phyloP scores from a whole-genome alignment of 2,888 invertebrate species.

The Ellobium chinense region DNA sequence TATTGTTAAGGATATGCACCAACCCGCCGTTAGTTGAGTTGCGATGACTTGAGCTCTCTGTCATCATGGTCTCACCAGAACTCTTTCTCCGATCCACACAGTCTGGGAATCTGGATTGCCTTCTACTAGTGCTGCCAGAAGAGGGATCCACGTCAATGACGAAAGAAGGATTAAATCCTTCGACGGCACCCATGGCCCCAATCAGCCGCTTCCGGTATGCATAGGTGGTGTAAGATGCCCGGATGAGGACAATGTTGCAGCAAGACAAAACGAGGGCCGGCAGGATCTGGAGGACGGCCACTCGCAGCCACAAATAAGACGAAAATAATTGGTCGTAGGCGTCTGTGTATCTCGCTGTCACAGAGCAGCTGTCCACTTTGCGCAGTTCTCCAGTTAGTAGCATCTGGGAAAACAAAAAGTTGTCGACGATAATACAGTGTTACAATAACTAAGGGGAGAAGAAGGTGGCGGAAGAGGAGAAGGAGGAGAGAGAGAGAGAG shows the following conservation, averaged over 20 bases:
- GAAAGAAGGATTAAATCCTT: not conserved
- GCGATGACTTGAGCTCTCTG: no score
- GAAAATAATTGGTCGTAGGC: not conserved
- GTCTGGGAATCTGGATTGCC: no score
- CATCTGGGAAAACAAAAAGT: conserved; percentile 10
- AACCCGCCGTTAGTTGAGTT: no score
- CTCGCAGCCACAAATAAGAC: conserved; percentile 23
- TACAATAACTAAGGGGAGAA: not conserved
- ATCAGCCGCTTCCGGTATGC: conserved; percentile 22
- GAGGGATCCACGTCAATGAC: not conserved
- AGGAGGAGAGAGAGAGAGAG: not conserved
- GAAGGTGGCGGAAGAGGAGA: not conserved
- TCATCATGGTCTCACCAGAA: no score
- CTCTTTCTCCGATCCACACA: no score
- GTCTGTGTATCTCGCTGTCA: not conserved
- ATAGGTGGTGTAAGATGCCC: conserved; percentile 6
- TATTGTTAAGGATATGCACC: no score
- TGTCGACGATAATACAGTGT: not conserved
- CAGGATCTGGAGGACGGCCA: not conserved
- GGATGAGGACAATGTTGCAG: conserved; percentile 28
- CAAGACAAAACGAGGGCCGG: conserved; percentile 18
- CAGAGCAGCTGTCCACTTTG: not conserved
- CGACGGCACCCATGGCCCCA: conserved; percentile 18
- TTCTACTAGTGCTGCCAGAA: no score
- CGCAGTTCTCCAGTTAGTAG: not conserved